These are phyloP conservation scores for Dipodomys spectabilis DNA, from an alignment of 2,113 vertebrate species.

Conservation along the genomic window DNA sequence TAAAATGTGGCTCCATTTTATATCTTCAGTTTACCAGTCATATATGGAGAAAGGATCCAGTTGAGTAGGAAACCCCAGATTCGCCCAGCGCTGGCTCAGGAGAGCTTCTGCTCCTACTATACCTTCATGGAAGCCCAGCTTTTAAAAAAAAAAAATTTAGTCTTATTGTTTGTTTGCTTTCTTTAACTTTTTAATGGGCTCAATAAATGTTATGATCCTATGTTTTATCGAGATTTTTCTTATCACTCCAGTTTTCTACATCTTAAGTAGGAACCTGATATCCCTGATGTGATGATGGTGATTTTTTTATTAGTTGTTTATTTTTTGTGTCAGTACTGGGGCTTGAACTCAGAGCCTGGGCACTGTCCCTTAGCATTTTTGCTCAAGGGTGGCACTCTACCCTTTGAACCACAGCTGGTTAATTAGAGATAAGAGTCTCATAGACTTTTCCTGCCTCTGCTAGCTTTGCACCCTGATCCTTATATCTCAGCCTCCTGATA, in stretches of 20 bases:
- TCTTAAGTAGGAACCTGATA: not conserved
- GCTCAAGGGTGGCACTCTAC: no score
- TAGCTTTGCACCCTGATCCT: no score
- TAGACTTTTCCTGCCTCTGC: no score
- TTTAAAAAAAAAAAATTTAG: not conserved
- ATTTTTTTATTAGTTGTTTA: no score
- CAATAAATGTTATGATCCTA: not conserved
- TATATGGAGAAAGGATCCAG: not conserved
- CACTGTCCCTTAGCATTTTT: no score
- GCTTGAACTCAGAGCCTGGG: no score
- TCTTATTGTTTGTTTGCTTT: not conserved
- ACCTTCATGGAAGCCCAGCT: not conserved
- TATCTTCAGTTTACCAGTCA: not conserved
- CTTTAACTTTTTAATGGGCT: not conserved
- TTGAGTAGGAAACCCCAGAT: no score
- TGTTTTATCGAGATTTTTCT: not conserved
- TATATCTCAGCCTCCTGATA: no score
- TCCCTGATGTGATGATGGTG: not conserved
- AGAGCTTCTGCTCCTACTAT: accelerated
- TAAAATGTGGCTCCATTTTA: not conserved
- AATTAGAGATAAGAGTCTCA: no score
- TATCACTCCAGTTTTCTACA: not conserved
- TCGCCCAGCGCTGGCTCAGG: not conserved
- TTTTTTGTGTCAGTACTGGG: no score
- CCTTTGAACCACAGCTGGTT: no score